Evolutionary conservation across 2,797 vertebrate species (phyloP), one percentile per base, ranked within the genome.

Genomic region (Balearica regulorum): DNA sequence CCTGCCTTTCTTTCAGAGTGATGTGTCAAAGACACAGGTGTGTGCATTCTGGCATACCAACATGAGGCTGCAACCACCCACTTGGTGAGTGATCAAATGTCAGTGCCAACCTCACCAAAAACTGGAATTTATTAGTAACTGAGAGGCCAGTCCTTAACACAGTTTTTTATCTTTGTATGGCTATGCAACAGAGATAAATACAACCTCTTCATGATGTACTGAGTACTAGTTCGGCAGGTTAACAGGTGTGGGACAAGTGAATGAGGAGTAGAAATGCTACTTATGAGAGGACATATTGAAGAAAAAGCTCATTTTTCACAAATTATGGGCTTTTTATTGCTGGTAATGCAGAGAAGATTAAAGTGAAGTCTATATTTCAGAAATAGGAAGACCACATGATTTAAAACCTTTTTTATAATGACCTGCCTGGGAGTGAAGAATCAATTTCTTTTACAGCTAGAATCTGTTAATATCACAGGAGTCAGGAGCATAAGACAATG

Each of bases 321-420:
- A 97, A 97, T 98, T 98, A 97, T 96, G 92, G 93, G 66, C 60
- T 73, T 97, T 97, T 97, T 97, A 98, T 94, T 96, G 96, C 96
- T 96, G 78, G 95, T 96, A 98, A 98, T 96, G 96, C 93, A 96
- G 92, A 97, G 94, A 96, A 97, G 97, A 98, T 97, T 98, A 97
- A 98, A 98, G 93, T 95, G 96, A 98, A 97, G 97, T 97, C 97
- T 98, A 85, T 97, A 97, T 98, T 98, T 98, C 97, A 98, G 96
- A 97, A 98, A 97, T 89, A 87, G 95, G 95, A 97, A 93, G 96
- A 95, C 87, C 97, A 96, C 97, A 95, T 98, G 95, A 98, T 98
- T 98, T 98, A 97, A 98, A 98, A 97, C 90, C 91, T 69, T 76
- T 97, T 96, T 97, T 96, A 97, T 97, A 98, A 98, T 97, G 96